Evolutionary conservation across 2,113 vertebrate species (phyloP).

Genomic region (Aphyosemion australe): DNA sequence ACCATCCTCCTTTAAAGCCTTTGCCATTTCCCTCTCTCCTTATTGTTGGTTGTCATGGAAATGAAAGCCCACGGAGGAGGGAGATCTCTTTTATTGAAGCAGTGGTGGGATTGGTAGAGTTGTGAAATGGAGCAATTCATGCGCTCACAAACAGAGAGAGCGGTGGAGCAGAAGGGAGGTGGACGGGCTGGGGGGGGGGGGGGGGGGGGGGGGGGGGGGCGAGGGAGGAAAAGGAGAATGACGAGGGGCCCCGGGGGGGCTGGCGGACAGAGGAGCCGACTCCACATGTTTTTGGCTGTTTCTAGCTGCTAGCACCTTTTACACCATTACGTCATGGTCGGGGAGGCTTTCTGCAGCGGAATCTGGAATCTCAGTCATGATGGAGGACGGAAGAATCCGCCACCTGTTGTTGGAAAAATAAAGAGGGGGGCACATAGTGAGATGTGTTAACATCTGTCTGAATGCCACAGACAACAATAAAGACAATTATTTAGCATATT

Average conservation of each 20-base stretch:
- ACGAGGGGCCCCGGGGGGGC: conserved; percentile 49
- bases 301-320: conserved; percentile 62
- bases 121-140: conserved; percentile 71
- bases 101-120: conserved; percentile 58
- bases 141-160: conserved; percentile 70
- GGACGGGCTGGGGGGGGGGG: conserved; percentile 38
- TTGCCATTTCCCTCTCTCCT: conserved; percentile 45
- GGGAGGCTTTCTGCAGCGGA: conserved; percentile 45
- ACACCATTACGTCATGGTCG: conserved; percentile 64
- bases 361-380: conserved; percentile 31
- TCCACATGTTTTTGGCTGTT: conserved; percentile 68
- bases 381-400: conserved; percentile 1
- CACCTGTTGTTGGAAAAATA: conserved; percentile 54
- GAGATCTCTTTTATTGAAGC: conserved; percentile 66
- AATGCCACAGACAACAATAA: no score
- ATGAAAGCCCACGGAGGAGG: conserved; percentile 62
- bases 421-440: no score
- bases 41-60: conserved; percentile 77
- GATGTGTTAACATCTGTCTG: no score
- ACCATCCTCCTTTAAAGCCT: conserved; percentile 45
- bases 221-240: conserved; percentile 49
- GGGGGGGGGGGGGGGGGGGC: conserved; percentile 41
- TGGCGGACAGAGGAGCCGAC: conserved; percentile 50
- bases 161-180: conserved; percentile 68
- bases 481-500: no score